These are phyloP conservation scores for Globia sparganii DNA, from an alignment of 2,888 invertebrate species.

Conservation along the genomic window DNA sequence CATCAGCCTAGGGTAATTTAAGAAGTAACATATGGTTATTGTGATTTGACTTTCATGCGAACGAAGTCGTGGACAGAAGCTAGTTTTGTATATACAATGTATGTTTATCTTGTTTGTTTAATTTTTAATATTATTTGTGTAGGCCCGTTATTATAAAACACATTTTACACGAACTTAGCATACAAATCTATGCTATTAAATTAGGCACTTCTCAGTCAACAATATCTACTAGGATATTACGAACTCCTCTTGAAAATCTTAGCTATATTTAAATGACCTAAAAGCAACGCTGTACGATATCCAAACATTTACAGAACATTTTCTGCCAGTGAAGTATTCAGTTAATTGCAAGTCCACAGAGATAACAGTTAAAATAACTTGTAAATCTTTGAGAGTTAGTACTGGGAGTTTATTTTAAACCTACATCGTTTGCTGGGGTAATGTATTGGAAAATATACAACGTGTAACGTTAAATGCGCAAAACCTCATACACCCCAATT, in stretches of 20 bases:
- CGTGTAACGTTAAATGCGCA: no score
- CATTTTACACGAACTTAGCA: not conserved
- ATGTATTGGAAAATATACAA: conserved; percentile 17
- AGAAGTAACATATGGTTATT: no score
- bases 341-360: conserved; percentile 45
- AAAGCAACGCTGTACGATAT: conserved; percentile 12
- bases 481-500: no score
- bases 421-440: not conserved
- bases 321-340: conserved; percentile 21
- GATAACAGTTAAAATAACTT: conserved; percentile 39
- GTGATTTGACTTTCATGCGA: no score
- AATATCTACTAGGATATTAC: not conserved
- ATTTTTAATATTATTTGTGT: no score
- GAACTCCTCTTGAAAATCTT: not conserved
- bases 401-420: conserved; percentile 28
- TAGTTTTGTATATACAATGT: not conserved
- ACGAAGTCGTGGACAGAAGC: no score
- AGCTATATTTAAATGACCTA: not conserved
- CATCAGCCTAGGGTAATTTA: no score
- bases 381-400: conserved; percentile 37
- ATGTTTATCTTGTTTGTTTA: not conserved
- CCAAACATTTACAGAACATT: conserved; percentile 30
- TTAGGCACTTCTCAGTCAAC: not conserved
- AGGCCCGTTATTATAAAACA: not conserved
- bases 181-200: not conserved